Evolutionary conservation across 1,140 invertebrate species (phyloP).

Genomic region (Cyrtorhinus lividipennis): DNA sequence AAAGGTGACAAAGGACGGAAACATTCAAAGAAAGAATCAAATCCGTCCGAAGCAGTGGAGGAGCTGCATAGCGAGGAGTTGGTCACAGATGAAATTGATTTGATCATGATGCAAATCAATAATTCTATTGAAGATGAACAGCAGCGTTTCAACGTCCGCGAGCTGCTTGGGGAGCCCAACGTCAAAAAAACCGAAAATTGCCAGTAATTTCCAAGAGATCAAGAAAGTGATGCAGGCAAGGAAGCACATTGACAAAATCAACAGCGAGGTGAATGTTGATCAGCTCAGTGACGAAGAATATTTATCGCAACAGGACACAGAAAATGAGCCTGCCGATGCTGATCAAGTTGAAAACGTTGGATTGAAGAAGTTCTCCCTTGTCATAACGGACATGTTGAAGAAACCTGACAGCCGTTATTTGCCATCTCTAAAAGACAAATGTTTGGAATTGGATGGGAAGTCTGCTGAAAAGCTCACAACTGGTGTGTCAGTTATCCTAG

Average conservation of each 20-base stretch:
- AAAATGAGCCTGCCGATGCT: too few relatives aligned
- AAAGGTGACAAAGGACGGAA: not conserved
- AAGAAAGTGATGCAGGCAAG: slow-evolving; percentile 23
- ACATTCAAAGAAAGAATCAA: not conserved
- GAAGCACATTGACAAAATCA: slow-evolving; percentile 14
- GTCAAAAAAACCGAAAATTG: slow-evolving; percentile 26
- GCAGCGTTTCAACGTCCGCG: not conserved
- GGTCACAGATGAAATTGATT: slow-evolving; percentile 5
- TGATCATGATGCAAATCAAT: slow-evolving; percentile 15
- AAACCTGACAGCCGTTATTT: too few relatives aligned
- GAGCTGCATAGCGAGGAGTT: not conserved
- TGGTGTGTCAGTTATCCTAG: too few relatives aligned
- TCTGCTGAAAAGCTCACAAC: too few relatives aligned
- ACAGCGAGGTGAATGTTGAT: too few relatives aligned
- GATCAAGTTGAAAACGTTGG: too few relatives aligned
- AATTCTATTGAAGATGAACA: slow-evolving; percentile 14
- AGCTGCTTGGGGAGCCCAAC: slow-evolving; percentile 5
- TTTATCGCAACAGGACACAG: too few relatives aligned
- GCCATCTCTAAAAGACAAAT: too few relatives aligned
- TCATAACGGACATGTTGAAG: too few relatives aligned
- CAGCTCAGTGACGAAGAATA: too few relatives aligned
- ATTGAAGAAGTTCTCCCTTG: too few relatives aligned
- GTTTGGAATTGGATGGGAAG: too few relatives aligned
- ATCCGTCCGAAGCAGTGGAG: not conserved
- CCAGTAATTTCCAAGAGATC: slow-evolving; percentile 24